Evolutionary conservation across 1,140 invertebrate genomes (phyloP).

Genomic region (Caerostris extrusa): DNA sequence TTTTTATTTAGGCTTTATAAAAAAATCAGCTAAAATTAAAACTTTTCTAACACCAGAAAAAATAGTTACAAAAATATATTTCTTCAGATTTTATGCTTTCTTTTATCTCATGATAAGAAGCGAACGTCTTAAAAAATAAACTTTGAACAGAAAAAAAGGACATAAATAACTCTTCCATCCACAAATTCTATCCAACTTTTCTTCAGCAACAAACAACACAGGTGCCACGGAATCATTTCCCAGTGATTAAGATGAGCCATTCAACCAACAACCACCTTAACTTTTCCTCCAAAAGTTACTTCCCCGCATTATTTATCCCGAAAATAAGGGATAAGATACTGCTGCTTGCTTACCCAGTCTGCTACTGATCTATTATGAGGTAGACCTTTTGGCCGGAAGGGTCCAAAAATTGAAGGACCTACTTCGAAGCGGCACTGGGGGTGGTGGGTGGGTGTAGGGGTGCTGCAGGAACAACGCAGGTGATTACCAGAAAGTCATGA

Average conservation of each 20-base stretch:
- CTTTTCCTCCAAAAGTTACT: neutral
- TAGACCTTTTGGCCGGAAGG: neutral
- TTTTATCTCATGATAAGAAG: too few relatives aligned
- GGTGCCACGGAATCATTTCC: neutral
- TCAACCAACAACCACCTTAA: neutral
- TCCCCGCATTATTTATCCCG: neutral
- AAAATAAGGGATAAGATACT: neutral
- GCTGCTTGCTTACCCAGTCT: neutral
- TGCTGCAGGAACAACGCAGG: neutral
- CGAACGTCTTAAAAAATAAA: too few relatives aligned
- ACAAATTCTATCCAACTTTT: neutral
- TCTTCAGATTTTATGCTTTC: too few relatives aligned
- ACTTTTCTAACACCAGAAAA: too few relatives aligned
- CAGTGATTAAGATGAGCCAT: neutral
- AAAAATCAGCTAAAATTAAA: too few relatives aligned
- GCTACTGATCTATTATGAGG: constrained; percentile 6
- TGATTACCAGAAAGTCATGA: constrained; percentile 20
- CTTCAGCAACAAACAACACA: neutral
- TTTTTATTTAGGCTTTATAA: too few relatives aligned
- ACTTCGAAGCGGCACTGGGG: neutral
- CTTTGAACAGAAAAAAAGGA: too few relatives aligned
- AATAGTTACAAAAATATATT: too few relatives aligned
- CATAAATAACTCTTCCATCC: too few relatives aligned
- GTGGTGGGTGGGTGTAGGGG: neutral
- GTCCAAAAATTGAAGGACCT: neutral